Evolutionary conservation across 2,797 vertebrate species (phyloP), one percentile per base, ranked within the genome.

Genomic region (Gymnodraco acuticeps): DNA sequence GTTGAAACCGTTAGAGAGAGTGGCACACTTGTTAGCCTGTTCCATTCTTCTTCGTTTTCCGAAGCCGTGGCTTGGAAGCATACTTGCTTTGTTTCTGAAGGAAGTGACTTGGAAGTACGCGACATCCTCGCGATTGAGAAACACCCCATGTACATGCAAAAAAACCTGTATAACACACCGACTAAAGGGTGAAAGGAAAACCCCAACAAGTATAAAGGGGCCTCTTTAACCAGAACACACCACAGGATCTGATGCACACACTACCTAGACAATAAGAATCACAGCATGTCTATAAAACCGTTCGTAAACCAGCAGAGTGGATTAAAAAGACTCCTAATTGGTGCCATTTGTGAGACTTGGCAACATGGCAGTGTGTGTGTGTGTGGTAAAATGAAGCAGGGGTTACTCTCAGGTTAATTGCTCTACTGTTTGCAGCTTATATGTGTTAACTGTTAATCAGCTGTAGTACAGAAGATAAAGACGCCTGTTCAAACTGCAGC

Each of bases 351-450:
- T 82, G 79, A 62, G 77, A 80, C 19, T 50, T 81, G 78, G 70
- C 60, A 55, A 64, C 9, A 4, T 38, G 71, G 71, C 59, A 0
- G 38, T 20, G 38, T 20, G 52, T 53, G 51, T 53, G 52, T 20
- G 23, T 23, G 23, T 23, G 23, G 77, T 3, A 0, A 23, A 23
- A 23, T 23, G 23, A 23, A n/a, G 19, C 63, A 20, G 27, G 6
- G 83, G 83, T 82, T 75, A 80, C 20, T 12, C 46, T 63, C 46
- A 62, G 88, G 84, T 77, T 84, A 86, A 83, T 45, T 52, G 73
- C 74, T 63, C 64, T 3, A n/a, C 42, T 64, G 56, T 73, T 42
- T 60, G 27, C 17, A 47, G 41, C 20, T 61, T 31, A 53, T 53
- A n/a, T 74, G 61, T 72, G 64, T 62, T 19, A 69, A 71, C 15